These are phyloP conservation scores for Brachionus calyciflorus DNA, from an alignment of 1,140 invertebrate species.

Conservation along the genomic window DNA sequence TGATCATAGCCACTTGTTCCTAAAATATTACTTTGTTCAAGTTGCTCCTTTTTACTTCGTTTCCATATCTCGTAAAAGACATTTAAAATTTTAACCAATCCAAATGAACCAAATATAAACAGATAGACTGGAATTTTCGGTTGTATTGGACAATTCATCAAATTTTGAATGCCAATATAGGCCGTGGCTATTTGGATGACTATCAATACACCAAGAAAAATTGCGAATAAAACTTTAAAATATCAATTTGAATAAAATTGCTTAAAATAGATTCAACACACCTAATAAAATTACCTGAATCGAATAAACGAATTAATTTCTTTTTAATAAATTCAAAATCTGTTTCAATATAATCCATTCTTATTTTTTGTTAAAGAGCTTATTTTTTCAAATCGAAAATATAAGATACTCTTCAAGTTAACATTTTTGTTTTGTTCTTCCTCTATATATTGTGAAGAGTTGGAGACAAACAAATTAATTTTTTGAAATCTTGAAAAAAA, in stretches of 20 bases:
- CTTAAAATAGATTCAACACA: too few relatives aligned
- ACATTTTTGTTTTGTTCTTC: too few relatives aligned
- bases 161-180: slow-evolving; percentile 54
- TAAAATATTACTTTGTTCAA: slow-evolving; percentile 62
- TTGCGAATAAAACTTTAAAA: slow-evolving; percentile 4
- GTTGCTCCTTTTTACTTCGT: slow-evolving; percentile 63
- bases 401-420: too few relatives aligned
- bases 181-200: background rate
- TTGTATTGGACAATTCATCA: slow-evolving; percentile 55
- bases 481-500: too few relatives aligned
- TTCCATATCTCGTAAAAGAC: slow-evolving; percentile 70
- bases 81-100: slow-evolving; percentile 54
- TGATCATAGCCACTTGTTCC: slow-evolving; percentile 50
- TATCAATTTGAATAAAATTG: background rate
- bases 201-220: background rate
- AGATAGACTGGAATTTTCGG: slow-evolving; percentile 55
- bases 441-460: too few relatives aligned
- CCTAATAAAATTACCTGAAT: background rate
- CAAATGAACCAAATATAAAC: slow-evolving; percentile 55
- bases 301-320: slow-evolving; percentile 12
- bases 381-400: too few relatives aligned
- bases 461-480: background rate
- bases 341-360: slow-evolving; percentile 38
- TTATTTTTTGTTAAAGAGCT: background rate
- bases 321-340: slow-evolving; percentile 32